phyloP scores from a whole-genome alignment of 2,797 vertebrate genomes.

The Cetoscarus ocellatus region DNA sequence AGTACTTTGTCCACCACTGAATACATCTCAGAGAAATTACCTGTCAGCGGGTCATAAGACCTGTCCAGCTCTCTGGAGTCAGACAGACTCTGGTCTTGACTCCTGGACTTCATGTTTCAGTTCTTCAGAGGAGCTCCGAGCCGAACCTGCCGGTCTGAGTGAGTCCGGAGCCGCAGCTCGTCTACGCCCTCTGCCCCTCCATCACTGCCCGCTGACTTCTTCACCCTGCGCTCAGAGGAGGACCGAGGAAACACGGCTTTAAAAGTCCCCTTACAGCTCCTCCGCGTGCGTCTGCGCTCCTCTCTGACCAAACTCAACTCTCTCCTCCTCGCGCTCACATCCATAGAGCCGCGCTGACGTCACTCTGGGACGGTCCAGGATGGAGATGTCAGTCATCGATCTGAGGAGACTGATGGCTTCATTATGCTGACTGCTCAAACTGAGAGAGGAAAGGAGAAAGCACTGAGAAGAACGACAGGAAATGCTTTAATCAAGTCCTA shows the following conservation, averaged over 20 bases:
- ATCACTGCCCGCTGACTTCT: slow-evolving; percentile 11
- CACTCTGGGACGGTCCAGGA: neutral
- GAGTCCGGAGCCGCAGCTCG: slow-evolving; percentile 14
- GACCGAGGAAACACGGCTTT: neutral
- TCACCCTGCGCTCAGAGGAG: neutral
- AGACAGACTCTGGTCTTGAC: slow-evolving; percentile 80
- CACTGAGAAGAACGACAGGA: too few species aligned
- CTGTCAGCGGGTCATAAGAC: slow-evolving; percentile 81
- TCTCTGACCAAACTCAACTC: neutral
- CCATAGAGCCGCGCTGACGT: neutral
- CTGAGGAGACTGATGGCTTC: neutral
- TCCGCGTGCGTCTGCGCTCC: neutral
- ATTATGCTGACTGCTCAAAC: neutral
- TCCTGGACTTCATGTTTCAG: slow-evolving; percentile 75
- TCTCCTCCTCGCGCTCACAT: slow-evolving; percentile 1
- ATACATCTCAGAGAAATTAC: slow-evolving; percentile 33
- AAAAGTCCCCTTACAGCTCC: slow-evolving; percentile 9
- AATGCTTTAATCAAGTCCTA: too few species aligned
- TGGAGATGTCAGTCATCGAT: neutral
- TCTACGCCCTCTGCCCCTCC: slow-evolving; percentile 27
- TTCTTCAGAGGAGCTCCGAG: slow-evolving; percentile 21
- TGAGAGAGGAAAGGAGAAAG: too few species aligned
- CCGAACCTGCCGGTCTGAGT: slow-evolving; percentile 16
- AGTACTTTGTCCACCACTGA: too few species aligned
- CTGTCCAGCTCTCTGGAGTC: slow-evolving; percentile 82